Base-by-base conservation (phyloP, 2,888 invertebrate genomes). In the Ennomos fuscantarius region DNA sequence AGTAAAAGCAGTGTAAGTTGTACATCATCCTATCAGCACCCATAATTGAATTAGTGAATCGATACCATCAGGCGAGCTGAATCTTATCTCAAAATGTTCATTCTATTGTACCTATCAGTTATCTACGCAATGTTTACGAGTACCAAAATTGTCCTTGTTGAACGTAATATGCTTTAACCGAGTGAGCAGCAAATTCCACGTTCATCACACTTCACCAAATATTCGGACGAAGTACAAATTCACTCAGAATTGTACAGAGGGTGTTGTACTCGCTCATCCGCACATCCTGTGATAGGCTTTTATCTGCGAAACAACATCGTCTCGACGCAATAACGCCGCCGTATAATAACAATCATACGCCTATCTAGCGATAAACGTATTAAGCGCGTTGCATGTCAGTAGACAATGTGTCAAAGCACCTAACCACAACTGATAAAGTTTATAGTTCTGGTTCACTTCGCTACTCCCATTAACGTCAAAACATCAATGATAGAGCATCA, bases 281-380 rank as follows among this genome's bases (percentile, higher is more conserved):
- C 69, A 85, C 72, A 81, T 62, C 84, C 83, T 76, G 76, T 62
- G 87, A 89, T 88, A 89, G 62, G 76, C 69, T 58, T 50, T 79
- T 84, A 84, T 84, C 85, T 68, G 48, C 53, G 55, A 72, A 74
- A 71, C 71, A 74, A 76, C 76, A 76, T 34, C 69, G 72, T 62
- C 61, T 66, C 65, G 67, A 63, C 66, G 74, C 72, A 78, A 72
- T 76, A 73, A 69, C 68, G 65, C 68, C 66, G 57, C 72, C 71
- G 12, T 49, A 52, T 58, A 75, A 78, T 76, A 76, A 73, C 74
- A 79, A 78, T 72, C 71, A 72, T 69, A 73, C 55, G 60, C 52
- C 51, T 76, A 68, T 76, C 73, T 62, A 60, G 57, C 55, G 65
- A 79, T 76, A 72, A 72, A 68, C 66, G 54, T 63, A 65, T 67